Evolutionary conservation across 2,113 vertebrate genomes (phyloP).

Genomic region (Enhydra lutris): DNA sequence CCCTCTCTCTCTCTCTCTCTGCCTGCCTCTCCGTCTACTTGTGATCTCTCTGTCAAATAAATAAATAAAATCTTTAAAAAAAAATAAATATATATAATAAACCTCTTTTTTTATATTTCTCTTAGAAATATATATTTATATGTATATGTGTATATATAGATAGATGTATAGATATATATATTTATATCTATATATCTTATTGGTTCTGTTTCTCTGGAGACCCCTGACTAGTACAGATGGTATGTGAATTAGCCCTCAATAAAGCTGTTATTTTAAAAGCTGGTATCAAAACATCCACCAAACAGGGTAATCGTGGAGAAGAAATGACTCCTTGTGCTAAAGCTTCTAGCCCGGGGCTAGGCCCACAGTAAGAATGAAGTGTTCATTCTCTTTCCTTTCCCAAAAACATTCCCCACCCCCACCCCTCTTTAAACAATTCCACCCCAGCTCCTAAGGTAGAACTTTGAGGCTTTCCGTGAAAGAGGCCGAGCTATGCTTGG

Average conservation of each 20-base stretch:
- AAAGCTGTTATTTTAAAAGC: slow-evolving; percentile 14
- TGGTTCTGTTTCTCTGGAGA: not conserved
- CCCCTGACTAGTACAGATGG: not conserved
- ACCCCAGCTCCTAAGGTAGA: not conserved
- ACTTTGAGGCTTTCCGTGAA: not conserved
- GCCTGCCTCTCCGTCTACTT: too few relatives aligned
- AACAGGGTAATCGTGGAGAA: not conserved
- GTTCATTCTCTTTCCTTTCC: not conserved
- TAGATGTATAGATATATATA: not conserved
- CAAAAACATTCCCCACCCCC: not conserved
- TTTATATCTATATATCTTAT: not conserved
- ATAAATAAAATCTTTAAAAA: too few relatives aligned
- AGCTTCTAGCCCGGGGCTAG: not conserved
- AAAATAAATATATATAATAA: too few relatives aligned
- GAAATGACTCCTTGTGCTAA: not conserved
- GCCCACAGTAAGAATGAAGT: not conserved
- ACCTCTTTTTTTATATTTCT: not conserved
- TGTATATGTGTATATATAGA: not conserved
- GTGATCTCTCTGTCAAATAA: too few relatives aligned
- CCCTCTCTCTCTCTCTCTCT: too few relatives aligned
- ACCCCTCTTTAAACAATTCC: not conserved
- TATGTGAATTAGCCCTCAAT: not conserved
- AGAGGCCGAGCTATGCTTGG: not conserved
- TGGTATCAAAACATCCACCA: not conserved
- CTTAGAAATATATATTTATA: not conserved